Conservation (phyloP, 2,113 vertebrate species). For the Eupsittula cactorum region DNA sequence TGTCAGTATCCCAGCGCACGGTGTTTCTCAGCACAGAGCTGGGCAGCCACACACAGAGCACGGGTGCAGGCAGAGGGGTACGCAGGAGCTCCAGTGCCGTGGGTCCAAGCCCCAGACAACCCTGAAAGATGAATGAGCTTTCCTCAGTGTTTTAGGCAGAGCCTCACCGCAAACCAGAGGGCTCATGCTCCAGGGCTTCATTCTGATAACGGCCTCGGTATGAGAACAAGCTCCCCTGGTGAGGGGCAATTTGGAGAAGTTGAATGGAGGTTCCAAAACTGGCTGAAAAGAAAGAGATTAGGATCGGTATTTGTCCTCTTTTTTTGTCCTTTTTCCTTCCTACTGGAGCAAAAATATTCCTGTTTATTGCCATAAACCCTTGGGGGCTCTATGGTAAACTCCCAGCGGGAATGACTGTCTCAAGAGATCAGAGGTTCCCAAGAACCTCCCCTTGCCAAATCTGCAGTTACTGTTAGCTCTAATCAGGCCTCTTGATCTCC, state of each 20-base stretch:
- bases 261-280: slow-evolving; percentile 22
- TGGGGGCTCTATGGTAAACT: slow-evolving; percentile 37
- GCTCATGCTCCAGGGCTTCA: background rate
- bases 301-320: slow-evolving; percentile 45
- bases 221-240: slow-evolving; percentile 36
- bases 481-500: slow-evolving; percentile 39
- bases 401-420: slow-evolving; percentile 30
- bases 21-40: background rate
- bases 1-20: rapidly evolving
- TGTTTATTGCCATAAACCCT: slow-evolving; percentile 53
- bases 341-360: slow-evolving; percentile 49
- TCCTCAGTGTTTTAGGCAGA: background rate
- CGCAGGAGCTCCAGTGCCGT: rapidly evolving
- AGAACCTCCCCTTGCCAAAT: slow-evolving; percentile 42
- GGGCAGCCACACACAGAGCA: background rate
- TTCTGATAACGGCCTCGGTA: background rate
- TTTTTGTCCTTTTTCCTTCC: slow-evolving; percentile 46
- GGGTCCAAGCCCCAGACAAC: background rate
- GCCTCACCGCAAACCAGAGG: background rate
- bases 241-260: slow-evolving; percentile 34
- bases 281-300: slow-evolving; percentile 50
- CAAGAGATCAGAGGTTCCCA: slow-evolving; percentile 54
- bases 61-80: background rate
- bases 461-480: background rate
- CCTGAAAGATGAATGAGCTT: background rate